Base-by-base conservation (phyloP, 2,113 vertebrate species). In the Myanophis thanlyinensis region DNA sequence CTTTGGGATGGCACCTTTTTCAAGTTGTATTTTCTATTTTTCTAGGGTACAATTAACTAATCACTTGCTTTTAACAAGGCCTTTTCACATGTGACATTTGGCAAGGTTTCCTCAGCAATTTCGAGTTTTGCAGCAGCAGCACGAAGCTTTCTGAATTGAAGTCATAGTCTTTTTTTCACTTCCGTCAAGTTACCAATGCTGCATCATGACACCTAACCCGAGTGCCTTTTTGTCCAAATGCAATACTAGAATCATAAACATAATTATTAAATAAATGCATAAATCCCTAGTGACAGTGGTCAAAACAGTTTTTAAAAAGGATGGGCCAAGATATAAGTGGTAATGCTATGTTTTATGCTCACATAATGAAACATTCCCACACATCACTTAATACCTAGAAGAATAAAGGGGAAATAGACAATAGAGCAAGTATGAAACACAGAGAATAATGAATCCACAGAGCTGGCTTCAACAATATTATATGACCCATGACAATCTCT, bases 31-130 rank as follows among this genome's bases (percentile, higher is more conserved):
- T 92, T 88, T 92, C 56, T 51, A 44, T 52, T 92, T 92, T 88
- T 73, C 85, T 44, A 89, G 49, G 67, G 25, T 80, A 84, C 51
- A 88, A 88, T 88, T 48, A 93, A 15, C 90, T 48, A 93, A 94
- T 94, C 27, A 95, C 73, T 54, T 94, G 9, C 92, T 44, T 95
- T 95, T 94, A 90, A 40, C 59, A 93, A 59, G 53, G 93, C 95
- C 85, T 91, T 91, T 91, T 91, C 90, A 91, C 40, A 23, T 91
- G 27, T 47, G 52, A 91, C 80, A 48, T 54, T 87, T 91, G 53
- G 91, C 85, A 87, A 12, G 44, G 84, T 46, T 91, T 91, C 52
- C 30, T 44, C 13, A 48, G 52, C 73, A 91, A 59, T 91, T 87
- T 59, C 53, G 87, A 30, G 84, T n/a, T 87, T 80, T 80, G 73